Base-by-base conservation (phyloP, 2,113 vertebrate species). In the Dryoscopus gambensis region DNA sequence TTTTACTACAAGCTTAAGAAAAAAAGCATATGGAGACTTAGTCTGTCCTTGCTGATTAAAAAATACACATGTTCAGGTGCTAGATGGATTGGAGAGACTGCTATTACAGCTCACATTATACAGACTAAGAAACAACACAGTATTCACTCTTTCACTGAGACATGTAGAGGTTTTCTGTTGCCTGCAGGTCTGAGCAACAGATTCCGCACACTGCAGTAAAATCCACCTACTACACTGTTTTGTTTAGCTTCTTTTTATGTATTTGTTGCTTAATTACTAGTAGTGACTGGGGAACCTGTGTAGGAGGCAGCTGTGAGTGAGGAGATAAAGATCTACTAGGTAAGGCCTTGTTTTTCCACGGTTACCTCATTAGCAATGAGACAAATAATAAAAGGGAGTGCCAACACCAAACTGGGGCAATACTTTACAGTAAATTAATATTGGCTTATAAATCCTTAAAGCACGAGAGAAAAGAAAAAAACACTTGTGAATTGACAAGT, bases 51-150 rank as follows among this genome's bases (percentile, higher is more conserved):
- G 30, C 20, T 25, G 7, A 71, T 35, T 91, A 40, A 73, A 84
- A 81, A 35, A 68, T 5, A n/a, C 1, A 27, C 0, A 0, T 10
- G 6, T 55, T 71, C 24, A 21, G 53, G 6, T 64, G 13, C 23
- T 13, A 11, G 13, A 33, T 6, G 1, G 33, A 42, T 10, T 63
- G 23, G 24, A 47, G 18, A 50, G 35, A 35, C 59, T 63, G 19
- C 25, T 75, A 15, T 19, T 63, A 25, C 40, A 49, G 59, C 7
- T 59, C 44, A 49, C 10, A 21, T 73, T 44, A 35, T 25, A 52
- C 1, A 60, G 23, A 24, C 35, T 33, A 6, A 19, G 35, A 84
- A 89, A 40, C 16, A 84, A 20, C 11, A 46, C 35, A 44, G 11
- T 7, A 55, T n/a, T 78, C 39, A 12, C 13, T 82, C 52, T 63